Conservation (phyloP, 2,888 invertebrate genomes). For the Hypolimnas misippus region DNA sequence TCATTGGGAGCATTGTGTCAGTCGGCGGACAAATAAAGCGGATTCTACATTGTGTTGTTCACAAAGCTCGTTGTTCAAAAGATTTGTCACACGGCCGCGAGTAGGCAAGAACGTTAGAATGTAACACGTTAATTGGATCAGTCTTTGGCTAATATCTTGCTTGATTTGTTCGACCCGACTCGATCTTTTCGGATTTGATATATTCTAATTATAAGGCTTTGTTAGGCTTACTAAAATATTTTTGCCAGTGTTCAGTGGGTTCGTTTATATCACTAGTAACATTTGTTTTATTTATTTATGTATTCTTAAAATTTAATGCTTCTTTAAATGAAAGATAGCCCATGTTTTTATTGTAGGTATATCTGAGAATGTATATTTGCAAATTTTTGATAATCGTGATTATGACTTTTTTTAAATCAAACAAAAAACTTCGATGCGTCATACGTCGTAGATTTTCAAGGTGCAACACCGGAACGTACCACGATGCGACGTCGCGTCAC, state of each 20-base stretch:
- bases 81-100: conserved; percentile 17
- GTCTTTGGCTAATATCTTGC: conserved; percentile 23
- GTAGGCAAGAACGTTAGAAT: conserved; percentile 27
- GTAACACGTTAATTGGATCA: conserved; percentile 18
- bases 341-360: too few species aligned
- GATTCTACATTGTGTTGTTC: conserved; percentile 49
- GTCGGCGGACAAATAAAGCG: conserved; percentile 58
- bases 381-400: too few species aligned
- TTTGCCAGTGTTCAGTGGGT: background rate
- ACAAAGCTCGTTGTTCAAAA: conserved; percentile 32
- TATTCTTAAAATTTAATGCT: too few species aligned
- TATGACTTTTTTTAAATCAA: too few species aligned
- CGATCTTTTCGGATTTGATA: conserved; percentile 9
- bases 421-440: too few species aligned
- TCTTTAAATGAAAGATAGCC: too few species aligned
- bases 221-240: conserved; percentile 3
- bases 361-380: too few species aligned
- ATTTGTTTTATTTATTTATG: too few species aligned
- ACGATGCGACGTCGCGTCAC: too few species aligned
- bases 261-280: background rate
- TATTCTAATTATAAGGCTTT: conserved; percentile 5
- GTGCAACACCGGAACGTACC: too few species aligned
- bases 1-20: conserved; percentile 80
- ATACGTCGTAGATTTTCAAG: too few species aligned
- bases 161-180: conserved; percentile 16